Conservation (phyloP, 2,113 vertebrate genomes). For the Rhinogobius similis region DNA sequence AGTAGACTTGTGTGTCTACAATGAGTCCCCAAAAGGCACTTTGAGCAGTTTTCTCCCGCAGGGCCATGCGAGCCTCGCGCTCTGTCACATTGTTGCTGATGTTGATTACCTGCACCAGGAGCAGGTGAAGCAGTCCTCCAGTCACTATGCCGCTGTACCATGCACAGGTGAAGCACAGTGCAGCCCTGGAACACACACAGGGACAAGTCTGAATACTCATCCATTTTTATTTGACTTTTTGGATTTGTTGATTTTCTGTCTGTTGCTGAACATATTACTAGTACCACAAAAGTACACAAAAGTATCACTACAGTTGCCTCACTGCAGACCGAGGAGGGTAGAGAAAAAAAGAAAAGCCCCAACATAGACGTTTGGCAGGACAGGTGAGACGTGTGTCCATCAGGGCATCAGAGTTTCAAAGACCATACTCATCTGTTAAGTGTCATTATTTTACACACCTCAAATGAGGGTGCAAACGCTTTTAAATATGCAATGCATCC, state of each 20-base stretch:
- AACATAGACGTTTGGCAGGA: too few relatives aligned
- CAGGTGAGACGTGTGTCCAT: too few relatives aligned
- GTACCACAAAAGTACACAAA: background rate
- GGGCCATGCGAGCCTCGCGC: constrained; percentile 87
- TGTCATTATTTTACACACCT: too few relatives aligned
- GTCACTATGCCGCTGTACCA: constrained; percentile 96
- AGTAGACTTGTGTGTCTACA: constrained; percentile 86
- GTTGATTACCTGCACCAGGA: constrained; percentile 90
- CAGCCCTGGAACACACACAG: constrained; percentile 76
- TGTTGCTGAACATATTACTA: background rate
- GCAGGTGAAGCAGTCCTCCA: constrained; percentile 87
- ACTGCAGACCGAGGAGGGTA: too few relatives aligned
- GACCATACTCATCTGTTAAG: too few relatives aligned
- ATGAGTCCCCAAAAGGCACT: constrained; percentile 86
- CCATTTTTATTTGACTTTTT: background rate
- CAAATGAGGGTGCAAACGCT: too few relatives aligned
- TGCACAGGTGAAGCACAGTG: constrained; percentile 93
- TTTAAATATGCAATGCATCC: too few relatives aligned
- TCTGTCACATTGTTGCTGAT: constrained; percentile 95
- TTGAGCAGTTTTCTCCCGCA: constrained; percentile 83
- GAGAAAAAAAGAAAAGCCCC: too few relatives aligned
- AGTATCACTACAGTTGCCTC: background rate
- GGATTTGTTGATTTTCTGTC: background rate
- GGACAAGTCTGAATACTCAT: background rate
- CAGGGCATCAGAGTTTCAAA: too few relatives aligned